Base-by-base conservation (phyloP, 2,113 vertebrate genomes). In the Mionectes macconnelli region DNA sequence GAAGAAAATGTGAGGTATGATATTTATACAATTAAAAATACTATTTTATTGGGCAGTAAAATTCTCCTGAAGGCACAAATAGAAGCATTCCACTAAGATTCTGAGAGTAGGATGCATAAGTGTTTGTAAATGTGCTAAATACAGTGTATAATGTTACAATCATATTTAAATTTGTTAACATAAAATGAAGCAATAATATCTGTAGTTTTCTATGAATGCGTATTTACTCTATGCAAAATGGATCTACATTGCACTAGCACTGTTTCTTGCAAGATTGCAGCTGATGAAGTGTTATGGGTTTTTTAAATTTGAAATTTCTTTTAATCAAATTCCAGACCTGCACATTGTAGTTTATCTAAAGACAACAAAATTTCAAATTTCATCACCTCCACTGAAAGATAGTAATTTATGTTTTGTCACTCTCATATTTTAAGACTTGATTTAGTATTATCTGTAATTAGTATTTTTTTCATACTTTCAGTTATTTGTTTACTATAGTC, bases 61-160 rank as follows among this genome's bases (percentile, higher is more conserved):
- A 84, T 67, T 62, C n/a, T 73, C 39, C 44, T 49, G 50, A 83
- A 73, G 19, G 45, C 13, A 60, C 3, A 76, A 56, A 10, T 6
- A 39, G 37, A 85, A 21, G 2, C 8, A 8, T 8, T 57, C 4
- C 33, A 53, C 14, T 73, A 73, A 70, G 64, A 45, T 3, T 40
- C 9, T 45, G 18, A 40, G 21, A 2, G 18, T 3, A 69, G 14
- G 76, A 53, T 33, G 62, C 0, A 1, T 5, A 52, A 20, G 6
- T 20, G 6, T 57, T 52, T 1, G 2, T 3, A 62, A 69, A 52
- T 68, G 35, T 73, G 14, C 20, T 49, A 14, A 92, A 45, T 27
- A 27, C 1, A 23, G 5, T 19, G 2, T 28, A 27, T 35, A 50
- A 75, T 14, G 4, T 30, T 45, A 35, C 23, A 50, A 28, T 14